phyloP scores from a whole-genome alignment of 2,113 vertebrate genomes.

The Phocoena phocoena region DNA sequence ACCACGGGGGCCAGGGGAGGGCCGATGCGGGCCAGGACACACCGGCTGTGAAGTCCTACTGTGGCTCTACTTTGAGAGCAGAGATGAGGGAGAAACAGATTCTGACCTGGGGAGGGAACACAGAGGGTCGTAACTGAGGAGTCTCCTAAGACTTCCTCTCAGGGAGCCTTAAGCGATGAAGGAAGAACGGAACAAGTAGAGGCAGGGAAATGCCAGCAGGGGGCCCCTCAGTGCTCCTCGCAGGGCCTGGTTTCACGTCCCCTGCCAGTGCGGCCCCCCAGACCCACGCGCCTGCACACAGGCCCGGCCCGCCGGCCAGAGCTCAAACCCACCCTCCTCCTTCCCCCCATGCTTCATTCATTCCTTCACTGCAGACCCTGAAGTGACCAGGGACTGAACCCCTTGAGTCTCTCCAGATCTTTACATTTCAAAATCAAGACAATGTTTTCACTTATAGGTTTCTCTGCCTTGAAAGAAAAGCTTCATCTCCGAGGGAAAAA shows the following conservation, averaged over 20 bases:
- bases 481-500: neutral
- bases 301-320: rapidly evolving
- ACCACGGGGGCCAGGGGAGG: neutral
- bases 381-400: neutral
- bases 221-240: rapidly evolving
- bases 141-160: neutral
- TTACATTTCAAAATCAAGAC: neutral
- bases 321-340: neutral
- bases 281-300: rapidly evolving
- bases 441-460: neutral
- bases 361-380: neutral
- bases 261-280: neutral
- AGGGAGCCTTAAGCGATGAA: neutral
- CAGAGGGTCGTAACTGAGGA: neutral
- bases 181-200: neutral
- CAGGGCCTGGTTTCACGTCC: too few relatives aligned
- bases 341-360: rapidly evolving
- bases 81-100: neutral
- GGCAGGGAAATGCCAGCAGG: neutral
- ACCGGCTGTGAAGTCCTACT: rapidly evolving
- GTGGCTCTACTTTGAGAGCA: neutral
- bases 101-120: neutral
- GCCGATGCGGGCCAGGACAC: rapidly evolving
- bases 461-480: slow-evolving; percentile 10
- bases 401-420: neutral